phyloP scores from a whole-genome alignment of 1,140 invertebrate genomes.

The Sycobia sp. region DNA sequence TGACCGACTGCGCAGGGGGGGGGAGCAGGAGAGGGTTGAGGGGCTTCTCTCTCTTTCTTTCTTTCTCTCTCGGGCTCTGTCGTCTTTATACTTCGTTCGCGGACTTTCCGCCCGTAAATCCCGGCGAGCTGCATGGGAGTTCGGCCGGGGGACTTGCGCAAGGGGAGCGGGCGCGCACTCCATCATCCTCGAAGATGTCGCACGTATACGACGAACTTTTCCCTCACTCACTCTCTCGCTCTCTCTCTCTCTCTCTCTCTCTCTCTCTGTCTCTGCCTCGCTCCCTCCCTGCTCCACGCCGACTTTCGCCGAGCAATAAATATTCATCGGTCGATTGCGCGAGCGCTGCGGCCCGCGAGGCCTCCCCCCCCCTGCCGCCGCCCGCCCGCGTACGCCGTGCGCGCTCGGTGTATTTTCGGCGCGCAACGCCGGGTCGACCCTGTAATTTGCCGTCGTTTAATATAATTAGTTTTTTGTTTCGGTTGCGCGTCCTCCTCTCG shows the following conservation, averaged over 20 bases:
- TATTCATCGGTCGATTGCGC: constrained; percentile 33
- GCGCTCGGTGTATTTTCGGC: constrained; percentile 16
- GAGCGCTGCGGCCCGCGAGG: neutral
- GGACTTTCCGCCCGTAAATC: no score
- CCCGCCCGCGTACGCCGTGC: neutral
- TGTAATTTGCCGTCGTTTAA: constrained; percentile 44
- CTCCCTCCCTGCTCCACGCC: neutral
- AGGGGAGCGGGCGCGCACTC: neutral
- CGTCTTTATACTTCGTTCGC: no score
- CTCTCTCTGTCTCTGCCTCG: no score
- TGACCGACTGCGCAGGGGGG: neutral
- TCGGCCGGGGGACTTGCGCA: neutral
- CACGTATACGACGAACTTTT: neutral
- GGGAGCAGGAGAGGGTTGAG: no score
- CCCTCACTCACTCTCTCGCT: constrained; percentile 6
- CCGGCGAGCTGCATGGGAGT: no score
- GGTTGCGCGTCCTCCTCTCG: neutral
- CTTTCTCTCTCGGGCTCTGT: no score
- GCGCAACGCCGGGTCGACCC: neutral
- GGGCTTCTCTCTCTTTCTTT: no score
- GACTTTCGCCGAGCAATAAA: constrained; percentile 18
- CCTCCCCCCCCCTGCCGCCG: neutral
- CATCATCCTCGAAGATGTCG: constrained; percentile 26
- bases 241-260: no score
- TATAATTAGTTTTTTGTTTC: constrained; percentile 43